A percentile compares a stretch with the other conserved stretches of the same genome.
Evolutionary conservation across 2,113 vertebrate genomes (phyloP).

Genomic region (Oxyura jamaicensis): DNA sequence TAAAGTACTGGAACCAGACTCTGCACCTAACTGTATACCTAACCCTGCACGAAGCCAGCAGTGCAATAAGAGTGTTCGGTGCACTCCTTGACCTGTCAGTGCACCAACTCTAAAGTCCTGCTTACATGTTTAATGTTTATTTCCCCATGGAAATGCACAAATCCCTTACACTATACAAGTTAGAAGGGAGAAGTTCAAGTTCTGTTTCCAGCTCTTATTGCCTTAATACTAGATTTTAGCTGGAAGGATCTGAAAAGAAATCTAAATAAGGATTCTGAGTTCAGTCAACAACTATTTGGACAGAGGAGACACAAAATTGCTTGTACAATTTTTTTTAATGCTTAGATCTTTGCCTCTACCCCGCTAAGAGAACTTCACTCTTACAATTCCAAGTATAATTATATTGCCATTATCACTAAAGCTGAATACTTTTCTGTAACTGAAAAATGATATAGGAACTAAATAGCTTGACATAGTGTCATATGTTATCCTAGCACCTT

Average conservation of each 20-base stretch:
- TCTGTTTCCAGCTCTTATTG: neutral
- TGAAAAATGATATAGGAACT: constrained; percentile 59
- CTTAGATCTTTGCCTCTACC: neutral
- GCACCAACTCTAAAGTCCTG: neutral
- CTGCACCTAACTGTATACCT: rapidly evolving
- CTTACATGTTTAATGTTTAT: neutral
- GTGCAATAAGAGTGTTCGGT: neutral
- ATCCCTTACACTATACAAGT: rapidly evolving
- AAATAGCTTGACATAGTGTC: constrained; percentile 24
- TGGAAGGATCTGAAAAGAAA: neutral
- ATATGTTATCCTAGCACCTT: constrained; percentile 41
- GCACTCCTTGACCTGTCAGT: neutral
- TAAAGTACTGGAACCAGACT: neutral
- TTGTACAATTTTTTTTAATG: neutral
- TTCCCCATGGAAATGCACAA: neutral
- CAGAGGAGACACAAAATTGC: neutral
- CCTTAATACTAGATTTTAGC: neutral
- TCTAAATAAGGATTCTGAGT: neutral
- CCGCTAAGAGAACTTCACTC: constrained; percentile 10
- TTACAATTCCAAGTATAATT: neutral
- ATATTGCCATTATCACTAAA: constrained; percentile 37
- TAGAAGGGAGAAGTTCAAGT: rapidly evolving
- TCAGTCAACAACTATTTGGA: neutral
- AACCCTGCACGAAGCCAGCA: neutral
- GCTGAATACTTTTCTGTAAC: constrained; percentile 32